Conservation (phyloP, 2,113 vertebrate genomes). For the Puffinus mauretanicus region DNA sequence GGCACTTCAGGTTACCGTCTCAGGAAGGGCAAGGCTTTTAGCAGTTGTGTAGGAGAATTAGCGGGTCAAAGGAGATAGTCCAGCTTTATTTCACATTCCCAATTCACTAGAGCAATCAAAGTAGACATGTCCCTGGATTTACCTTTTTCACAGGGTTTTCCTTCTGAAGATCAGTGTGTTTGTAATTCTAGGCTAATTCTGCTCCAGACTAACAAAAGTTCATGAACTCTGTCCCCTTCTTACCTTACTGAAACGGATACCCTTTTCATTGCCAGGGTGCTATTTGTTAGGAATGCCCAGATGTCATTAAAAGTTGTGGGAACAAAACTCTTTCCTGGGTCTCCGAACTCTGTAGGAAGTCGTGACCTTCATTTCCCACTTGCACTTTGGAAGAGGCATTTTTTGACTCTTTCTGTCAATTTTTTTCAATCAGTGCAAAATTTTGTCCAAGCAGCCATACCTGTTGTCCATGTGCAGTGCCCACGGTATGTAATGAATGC, state of each 20-base stretch:
- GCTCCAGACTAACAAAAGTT: background rate
- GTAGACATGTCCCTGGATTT: background rate
- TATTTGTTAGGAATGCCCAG: background rate
- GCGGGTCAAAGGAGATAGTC: background rate
- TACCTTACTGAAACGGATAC: constrained; percentile 42
- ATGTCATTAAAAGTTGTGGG: background rate
- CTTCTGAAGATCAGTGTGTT: background rate
- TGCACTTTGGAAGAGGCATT: background rate
- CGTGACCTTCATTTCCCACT: background rate
- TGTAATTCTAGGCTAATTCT: constrained; percentile 14
- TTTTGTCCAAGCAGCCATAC: background rate
- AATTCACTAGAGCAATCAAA: background rate
- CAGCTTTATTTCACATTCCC: background rate
- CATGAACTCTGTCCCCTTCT: constrained; percentile 47
- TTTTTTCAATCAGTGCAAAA: background rate
- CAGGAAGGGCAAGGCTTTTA: background rate
- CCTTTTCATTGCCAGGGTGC: constrained; percentile 7
- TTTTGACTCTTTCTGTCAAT: background rate
- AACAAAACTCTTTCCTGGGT: background rate
- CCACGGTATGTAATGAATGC: background rate
- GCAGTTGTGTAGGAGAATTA: background rate
- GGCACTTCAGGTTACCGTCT: background rate
- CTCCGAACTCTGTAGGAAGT: background rate
- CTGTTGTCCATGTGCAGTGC: background rate
- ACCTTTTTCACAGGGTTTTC: background rate